Evolutionary conservation across 2,113 vertebrate species (phyloP).

Genomic region (Catharus minimus): DNA sequence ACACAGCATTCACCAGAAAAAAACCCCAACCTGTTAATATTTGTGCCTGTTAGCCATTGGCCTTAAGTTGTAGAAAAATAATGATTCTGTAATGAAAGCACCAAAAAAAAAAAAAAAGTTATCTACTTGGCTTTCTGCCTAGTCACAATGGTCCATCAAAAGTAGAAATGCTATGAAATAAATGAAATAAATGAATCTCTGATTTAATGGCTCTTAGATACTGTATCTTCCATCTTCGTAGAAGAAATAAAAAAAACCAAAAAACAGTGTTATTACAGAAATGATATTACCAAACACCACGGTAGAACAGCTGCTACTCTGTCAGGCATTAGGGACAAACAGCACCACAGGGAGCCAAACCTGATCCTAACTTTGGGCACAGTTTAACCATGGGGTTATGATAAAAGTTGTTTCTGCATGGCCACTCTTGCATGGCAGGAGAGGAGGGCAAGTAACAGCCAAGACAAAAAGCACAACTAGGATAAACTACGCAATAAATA

Average conservation of each 20-base stretch:
- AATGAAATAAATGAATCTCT: neutral
- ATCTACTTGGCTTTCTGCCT: neutral
- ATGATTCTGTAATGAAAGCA: neutral
- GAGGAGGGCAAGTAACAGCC: neutral
- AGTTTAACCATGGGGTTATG: accelerated
- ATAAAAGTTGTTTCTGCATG: neutral
- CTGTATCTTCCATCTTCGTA: neutral
- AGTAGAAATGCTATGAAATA: neutral
- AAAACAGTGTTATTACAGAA: neutral
- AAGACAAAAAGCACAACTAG: neutral
- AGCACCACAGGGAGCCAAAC: neutral
- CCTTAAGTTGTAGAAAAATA: neutral
- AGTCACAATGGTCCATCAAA: neutral
- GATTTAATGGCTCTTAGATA: neutral
- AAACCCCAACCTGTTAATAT: neutral
- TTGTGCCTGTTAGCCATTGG: neutral
- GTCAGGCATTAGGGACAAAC: neutral
- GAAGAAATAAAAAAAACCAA: neutral
- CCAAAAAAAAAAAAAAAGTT: neutral
- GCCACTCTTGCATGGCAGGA: neutral
- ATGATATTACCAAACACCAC: neutral
- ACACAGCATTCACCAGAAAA: neutral
- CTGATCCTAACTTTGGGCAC: neutral
- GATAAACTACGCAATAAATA: neutral
- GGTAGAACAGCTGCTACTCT: neutral